Evolutionary conservation across 2,888 invertebrate species (phyloP).

Genomic region (Lasius platythorax): DNA sequence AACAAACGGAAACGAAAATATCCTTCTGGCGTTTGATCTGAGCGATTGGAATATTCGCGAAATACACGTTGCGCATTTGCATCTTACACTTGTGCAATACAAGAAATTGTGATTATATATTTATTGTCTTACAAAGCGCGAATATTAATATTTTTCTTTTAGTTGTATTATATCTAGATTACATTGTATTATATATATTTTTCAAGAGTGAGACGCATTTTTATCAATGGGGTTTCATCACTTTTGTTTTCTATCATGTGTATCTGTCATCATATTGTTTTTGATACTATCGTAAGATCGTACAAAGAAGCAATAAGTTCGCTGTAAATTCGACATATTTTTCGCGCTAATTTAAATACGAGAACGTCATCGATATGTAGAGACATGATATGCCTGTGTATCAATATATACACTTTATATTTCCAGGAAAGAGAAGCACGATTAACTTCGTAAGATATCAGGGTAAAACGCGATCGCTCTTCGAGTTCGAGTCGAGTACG

Average conservation of each 20-base stretch:
- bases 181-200: conserved; percentile 4
- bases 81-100: conserved; percentile 44
- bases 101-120: conserved; percentile 51
- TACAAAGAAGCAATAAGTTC: not conserved
- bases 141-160: conserved; percentile 16
- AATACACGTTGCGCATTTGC: conserved; percentile 37
- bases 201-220: not conserved
- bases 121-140: conserved; percentile 49
- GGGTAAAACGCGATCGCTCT: conserved; percentile 41
- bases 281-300: conserved; percentile 9
- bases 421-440: conserved; percentile 5
- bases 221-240: not conserved
- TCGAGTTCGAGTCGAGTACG: conserved; percentile 27
- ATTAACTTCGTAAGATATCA: conserved; percentile 53
- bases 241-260: not conserved
- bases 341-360: not conserved
- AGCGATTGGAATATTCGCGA: conserved; percentile 30
- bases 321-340: conserved; percentile 4
- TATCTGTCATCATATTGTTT: not conserved
- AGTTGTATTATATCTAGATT: conserved; percentile 30
- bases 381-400: not conserved
- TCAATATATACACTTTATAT: conserved; percentile 6
- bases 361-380: not conserved
- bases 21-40: conserved; percentile 8
- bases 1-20: conserved; percentile 3